These are phyloP conservation scores for Phymorhynchus buccinoides DNA, from an alignment of 1,140 invertebrate genomes.

Conservation along the genomic window DNA sequence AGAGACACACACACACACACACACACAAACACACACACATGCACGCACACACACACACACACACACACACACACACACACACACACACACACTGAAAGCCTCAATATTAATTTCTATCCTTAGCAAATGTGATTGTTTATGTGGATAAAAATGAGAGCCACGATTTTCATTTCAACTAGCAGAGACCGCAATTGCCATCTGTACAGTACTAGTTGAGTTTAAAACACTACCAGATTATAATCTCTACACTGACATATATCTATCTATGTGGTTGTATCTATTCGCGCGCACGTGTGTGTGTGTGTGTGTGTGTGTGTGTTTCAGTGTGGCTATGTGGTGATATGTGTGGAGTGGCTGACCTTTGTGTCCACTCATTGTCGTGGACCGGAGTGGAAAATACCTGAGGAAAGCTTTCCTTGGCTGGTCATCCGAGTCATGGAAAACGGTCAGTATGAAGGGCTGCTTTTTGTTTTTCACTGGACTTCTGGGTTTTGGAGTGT, in stretches of 20 bases:
- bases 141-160: too few relatives aligned
- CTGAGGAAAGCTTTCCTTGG: slow-evolving; percentile 60
- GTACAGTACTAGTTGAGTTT: too few relatives aligned
- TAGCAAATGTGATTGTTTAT: too few relatives aligned
- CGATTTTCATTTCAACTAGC: too few relatives aligned
- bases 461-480: too few relatives aligned
- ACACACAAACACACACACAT: too few relatives aligned
- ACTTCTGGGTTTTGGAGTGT: too few relatives aligned
- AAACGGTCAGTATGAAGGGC: slow-evolving; percentile 56
- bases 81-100: neutral
- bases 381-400: slow-evolving; percentile 62
- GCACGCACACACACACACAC: neutral
- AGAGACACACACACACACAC: too few relatives aligned
- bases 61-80: neutral
- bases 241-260: neutral
- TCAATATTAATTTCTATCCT: too few relatives aligned
- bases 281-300: neutral
- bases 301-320: slow-evolving; percentile 37
- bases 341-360: slow-evolving; percentile 65
- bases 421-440: slow-evolving; percentile 64
- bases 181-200: too few relatives aligned
- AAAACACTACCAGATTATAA: neutral
- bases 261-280: neutral
- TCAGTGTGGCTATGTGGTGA: slow-evolving; percentile 65
- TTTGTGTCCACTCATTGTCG: slow-evolving; percentile 63